Evolutionary conservation across 1,140 invertebrate genomes (phyloP).

Genomic region (Drosophila sp.): DNA sequence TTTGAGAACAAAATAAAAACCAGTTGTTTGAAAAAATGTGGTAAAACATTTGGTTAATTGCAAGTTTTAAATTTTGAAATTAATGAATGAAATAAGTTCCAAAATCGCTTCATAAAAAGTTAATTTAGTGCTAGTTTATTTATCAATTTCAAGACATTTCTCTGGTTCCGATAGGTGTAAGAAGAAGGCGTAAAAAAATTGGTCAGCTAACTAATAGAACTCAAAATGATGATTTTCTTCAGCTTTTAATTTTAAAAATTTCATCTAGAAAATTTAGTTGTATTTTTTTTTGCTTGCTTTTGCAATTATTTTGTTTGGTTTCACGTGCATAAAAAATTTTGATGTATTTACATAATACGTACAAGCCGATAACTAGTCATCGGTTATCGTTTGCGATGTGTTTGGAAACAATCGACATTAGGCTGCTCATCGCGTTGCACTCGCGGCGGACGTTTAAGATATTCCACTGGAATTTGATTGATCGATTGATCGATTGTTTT

Average conservation of each 20-base stretch:
- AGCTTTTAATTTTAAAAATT: neutral
- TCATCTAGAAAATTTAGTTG: neutral
- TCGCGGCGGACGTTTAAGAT: constrained; percentile 43
- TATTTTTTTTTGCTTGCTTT: neutral
- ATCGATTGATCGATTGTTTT: neutral
- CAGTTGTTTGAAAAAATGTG: too few relatives aligned
- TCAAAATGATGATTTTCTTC: too few relatives aligned
- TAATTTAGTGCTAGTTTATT: too few relatives aligned
- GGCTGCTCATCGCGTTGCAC: constrained; percentile 54
- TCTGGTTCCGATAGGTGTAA: too few relatives aligned
- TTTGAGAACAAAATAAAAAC: too few relatives aligned
- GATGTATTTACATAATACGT: neutral
- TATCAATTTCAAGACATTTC: too few relatives aligned
- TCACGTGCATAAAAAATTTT: constrained; percentile 39
- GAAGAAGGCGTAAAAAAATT: too few relatives aligned
- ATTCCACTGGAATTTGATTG: constrained; percentile 46
- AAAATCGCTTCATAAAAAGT: too few relatives aligned
- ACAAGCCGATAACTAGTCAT: neutral
- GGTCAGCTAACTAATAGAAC: too few relatives aligned
- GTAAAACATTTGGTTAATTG: too few relatives aligned
- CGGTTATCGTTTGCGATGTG: neutral
- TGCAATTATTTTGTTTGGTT: neutral
- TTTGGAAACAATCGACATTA: constrained; percentile 49
- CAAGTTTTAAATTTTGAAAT: too few relatives aligned
- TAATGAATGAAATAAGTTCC: too few relatives aligned